Conservation (phyloP, 1,140 invertebrate genomes). For the Helicoverpa zea region DNA sequence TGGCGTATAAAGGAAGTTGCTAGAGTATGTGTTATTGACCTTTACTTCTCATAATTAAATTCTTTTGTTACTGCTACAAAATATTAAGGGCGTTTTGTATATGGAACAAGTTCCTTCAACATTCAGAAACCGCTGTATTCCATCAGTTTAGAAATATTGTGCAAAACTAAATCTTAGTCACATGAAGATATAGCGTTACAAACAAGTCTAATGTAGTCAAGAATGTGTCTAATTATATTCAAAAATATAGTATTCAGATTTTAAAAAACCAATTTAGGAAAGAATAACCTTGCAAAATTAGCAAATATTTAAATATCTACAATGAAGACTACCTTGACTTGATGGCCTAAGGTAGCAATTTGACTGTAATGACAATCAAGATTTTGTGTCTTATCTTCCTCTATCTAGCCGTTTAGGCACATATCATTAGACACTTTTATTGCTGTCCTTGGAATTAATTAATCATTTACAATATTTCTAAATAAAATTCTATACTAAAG, state of each 20-base stretch:
- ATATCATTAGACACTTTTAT: constrained; percentile 45
- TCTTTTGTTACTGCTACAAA: constrained; percentile 9
- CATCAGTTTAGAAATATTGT: constrained; percentile 1
- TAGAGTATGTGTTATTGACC: constrained; percentile 62
- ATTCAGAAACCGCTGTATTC: background rate
- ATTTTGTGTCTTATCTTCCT: constrained; percentile 55
- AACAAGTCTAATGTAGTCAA: background rate
- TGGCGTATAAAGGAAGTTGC: constrained; percentile 59
- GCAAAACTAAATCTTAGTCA: constrained; percentile 20
- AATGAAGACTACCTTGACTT: constrained; percentile 73
- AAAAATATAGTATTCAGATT: constrained; percentile 29
- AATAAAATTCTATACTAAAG: constrained; percentile 16
- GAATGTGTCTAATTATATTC: constrained; percentile 34
- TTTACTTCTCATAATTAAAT: constrained; percentile 56
- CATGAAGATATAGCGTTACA: constrained; percentile 24
- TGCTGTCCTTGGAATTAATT: constrained; percentile 54
- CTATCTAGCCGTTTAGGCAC: constrained; percentile 48
- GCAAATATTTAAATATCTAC: constrained; percentile 78
- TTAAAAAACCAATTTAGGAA: constrained; percentile 45
- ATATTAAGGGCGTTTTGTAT: constrained; percentile 13
- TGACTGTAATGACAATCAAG: constrained; percentile 56
- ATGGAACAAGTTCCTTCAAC: background rate
- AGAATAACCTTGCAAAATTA: constrained; percentile 73
- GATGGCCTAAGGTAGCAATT: constrained; percentile 69
- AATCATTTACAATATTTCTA: constrained; percentile 43